A percentile compares a stretch with the other conserved stretches of the same genome.
Evolutionary conservation across 2,888 invertebrate species (phyloP).

Genomic region (Hofmannophila pseudospretella): DNA sequence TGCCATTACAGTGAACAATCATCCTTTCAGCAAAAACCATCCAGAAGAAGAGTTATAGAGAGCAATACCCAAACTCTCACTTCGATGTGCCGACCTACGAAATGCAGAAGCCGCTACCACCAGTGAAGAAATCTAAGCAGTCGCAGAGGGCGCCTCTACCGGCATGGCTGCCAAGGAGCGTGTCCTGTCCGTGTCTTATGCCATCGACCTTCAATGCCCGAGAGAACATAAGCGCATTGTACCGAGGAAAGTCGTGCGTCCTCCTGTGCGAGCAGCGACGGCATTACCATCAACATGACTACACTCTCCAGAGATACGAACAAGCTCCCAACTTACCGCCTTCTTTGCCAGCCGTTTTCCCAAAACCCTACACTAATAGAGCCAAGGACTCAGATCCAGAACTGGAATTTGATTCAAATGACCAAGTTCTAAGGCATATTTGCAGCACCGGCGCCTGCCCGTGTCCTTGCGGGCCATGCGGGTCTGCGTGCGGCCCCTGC

Average conservation of each 20-base stretch:
- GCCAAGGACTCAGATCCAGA: not conserved
- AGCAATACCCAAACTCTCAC: slow-evolving; percentile 25
- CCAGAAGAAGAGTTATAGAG: slow-evolving; percentile 36
- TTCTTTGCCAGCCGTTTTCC: slow-evolving; percentile 15
- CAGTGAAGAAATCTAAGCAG: slow-evolving; percentile 7
- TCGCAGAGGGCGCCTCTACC: slow-evolving; percentile 9
- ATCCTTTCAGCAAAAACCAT: slow-evolving; percentile 54
- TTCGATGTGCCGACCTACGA: slow-evolving; percentile 22
- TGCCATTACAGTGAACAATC: slow-evolving; percentile 14
- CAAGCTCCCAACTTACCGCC: not conserved
- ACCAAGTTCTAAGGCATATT: not conserved
- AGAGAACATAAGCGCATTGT: slow-evolving; percentile 6
- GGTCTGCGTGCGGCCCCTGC: not conserved
- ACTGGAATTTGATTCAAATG: not conserved
- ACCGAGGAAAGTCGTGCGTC: too few relatives aligned
- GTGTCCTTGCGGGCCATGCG: slow-evolving; percentile 5
- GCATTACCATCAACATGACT: too few relatives aligned
- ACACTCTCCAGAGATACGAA: too few relatives aligned
- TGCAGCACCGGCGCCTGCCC: slow-evolving; percentile 8
- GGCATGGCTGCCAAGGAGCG: slow-evolving; percentile 20
- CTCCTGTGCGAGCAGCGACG: too few relatives aligned
- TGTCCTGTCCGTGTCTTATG: slow-evolving; percentile 37
- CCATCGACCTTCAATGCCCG: slow-evolving; percentile 4
- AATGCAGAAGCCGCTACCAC: slow-evolving; percentile 15
- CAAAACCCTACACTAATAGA: not conserved